A percentile compares a stretch with the other conserved stretches of the same genome.
phyloP scores from a whole-genome alignment of 2,888 invertebrate species.

The Drosophila neotestacea region DNA sequence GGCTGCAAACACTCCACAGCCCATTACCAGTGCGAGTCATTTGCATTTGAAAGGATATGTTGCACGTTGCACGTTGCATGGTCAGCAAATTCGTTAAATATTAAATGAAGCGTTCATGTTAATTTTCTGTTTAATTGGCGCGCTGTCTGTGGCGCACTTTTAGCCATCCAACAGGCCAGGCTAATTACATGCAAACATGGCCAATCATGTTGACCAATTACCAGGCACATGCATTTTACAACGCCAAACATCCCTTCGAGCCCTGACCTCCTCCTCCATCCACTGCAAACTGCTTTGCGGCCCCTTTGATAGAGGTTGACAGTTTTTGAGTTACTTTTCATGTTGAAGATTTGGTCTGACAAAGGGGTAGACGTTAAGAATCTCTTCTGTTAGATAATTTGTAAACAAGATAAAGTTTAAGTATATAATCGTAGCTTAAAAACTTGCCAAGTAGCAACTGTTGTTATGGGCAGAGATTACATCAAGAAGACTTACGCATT shows the following conservation, averaged over 20 bases:
- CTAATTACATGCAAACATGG: constrained; percentile 81
- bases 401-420: constrained; percentile 73
- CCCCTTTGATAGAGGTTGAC: constrained; percentile 63
- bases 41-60: constrained; percentile 55
- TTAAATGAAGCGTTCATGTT: constrained; percentile 85
- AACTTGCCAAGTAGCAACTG: neutral
- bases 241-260: neutral
- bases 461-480: constrained; percentile 5
- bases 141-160: constrained; percentile 63
- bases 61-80: constrained; percentile 7
- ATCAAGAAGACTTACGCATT: neutral
- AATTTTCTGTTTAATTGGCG: constrained; percentile 86
- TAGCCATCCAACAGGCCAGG: constrained; percentile 55
- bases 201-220: constrained; percentile 80
- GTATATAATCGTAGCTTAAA: constrained; percentile 27
- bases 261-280: neutral
- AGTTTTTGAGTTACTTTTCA: constrained; percentile 36
- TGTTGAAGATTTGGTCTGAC: constrained; percentile 32
- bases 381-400: constrained; percentile 62
- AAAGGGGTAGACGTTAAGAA: constrained; percentile 17
- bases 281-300: neutral
- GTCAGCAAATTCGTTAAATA: constrained; percentile 82
- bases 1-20: constrained; percentile 80
- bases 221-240: constrained; percentile 47
- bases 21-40: constrained; percentile 66